phyloP scores from a whole-genome alignment of 2,797 vertebrate species.

The Argentina silus region DNA sequence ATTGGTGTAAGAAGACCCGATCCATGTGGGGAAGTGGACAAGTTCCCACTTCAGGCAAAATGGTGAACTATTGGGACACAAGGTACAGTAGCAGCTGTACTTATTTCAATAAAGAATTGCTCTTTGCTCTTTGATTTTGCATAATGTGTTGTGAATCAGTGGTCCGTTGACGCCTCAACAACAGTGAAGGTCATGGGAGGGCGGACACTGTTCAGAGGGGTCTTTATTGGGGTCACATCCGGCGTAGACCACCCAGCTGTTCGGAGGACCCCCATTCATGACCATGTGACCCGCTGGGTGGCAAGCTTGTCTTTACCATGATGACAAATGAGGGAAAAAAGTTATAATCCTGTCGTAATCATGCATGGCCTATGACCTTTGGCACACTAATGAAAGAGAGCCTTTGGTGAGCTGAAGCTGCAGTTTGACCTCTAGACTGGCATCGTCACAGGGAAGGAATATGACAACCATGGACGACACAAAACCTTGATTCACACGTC shows the following conservation, averaged over 20 bases:
- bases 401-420: conserved; percentile 44
- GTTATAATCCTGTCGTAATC: conserved; percentile 62
- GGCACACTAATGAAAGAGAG: conserved; percentile 59
- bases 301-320: conserved; percentile 36
- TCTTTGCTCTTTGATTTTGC: conserved; percentile 49
- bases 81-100: no score
- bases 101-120: conserved; percentile 13
- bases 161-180: conserved; percentile 54
- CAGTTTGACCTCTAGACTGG: conserved; percentile 54
- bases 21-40: no score
- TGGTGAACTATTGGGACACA: no score
- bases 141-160: conserved; percentile 59
- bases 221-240: conserved; percentile 68
- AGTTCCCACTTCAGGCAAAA: no score
- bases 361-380: conserved; percentile 42
- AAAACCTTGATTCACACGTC: conserved; percentile 43
- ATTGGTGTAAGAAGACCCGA: no score
- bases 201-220: conserved; percentile 53
- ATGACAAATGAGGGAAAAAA: conserved; percentile 63
- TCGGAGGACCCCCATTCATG: conserved; percentile 55
- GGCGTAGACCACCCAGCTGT: conserved; percentile 73
- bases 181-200: conserved; percentile 63
- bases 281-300: conserved; percentile 33
- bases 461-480: conserved; percentile 55
- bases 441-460: conserved; percentile 42